phyloP scores from a whole-genome alignment of 30 jellyfish, hydroid and myxozoan genomes.

The Nemopilema nomurai region DNA sequence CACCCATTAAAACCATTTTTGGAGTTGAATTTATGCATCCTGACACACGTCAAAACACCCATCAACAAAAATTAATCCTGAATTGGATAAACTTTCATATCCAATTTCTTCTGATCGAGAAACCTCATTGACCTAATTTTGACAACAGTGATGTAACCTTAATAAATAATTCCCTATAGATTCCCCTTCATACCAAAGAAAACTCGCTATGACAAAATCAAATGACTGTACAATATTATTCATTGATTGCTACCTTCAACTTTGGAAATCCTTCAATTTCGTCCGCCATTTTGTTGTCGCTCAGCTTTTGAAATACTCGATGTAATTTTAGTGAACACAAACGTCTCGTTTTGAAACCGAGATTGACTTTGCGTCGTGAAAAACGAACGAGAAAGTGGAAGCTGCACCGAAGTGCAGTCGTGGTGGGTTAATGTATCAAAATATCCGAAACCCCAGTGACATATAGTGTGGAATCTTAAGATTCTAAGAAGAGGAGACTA shows the following conservation, averaged over 20 bases:
- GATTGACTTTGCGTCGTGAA: neutral
- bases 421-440: too few relatives aligned
- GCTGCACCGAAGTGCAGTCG: neutral
- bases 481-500: neutral
- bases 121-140: too few relatives aligned
- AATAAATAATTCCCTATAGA: too few relatives aligned
- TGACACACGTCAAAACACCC: too few relatives aligned
- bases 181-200: too few relatives aligned
- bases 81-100: too few relatives aligned
- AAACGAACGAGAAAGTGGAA: neutral
- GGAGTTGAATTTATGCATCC: too few relatives aligned
- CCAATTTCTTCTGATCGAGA: too few relatives aligned
- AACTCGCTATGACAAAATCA: too few relatives aligned
- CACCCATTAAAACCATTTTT: too few relatives aligned
- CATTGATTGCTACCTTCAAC: conserved; percentile 29
- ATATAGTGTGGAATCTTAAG: neutral
- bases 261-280: conserved; percentile 59
- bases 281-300: conserved; percentile 56
- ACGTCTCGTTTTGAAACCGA: conserved; percentile 1
- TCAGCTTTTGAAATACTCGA: neutral
- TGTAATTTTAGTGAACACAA: neutral
- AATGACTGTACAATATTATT: neutral
- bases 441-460: neutral
- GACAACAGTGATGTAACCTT: too few relatives aligned
- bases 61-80: too few relatives aligned